phyloP scores from a whole-genome alignment of 1,140 invertebrate genomes.

The Oncopodura yosiiana region DNA sequence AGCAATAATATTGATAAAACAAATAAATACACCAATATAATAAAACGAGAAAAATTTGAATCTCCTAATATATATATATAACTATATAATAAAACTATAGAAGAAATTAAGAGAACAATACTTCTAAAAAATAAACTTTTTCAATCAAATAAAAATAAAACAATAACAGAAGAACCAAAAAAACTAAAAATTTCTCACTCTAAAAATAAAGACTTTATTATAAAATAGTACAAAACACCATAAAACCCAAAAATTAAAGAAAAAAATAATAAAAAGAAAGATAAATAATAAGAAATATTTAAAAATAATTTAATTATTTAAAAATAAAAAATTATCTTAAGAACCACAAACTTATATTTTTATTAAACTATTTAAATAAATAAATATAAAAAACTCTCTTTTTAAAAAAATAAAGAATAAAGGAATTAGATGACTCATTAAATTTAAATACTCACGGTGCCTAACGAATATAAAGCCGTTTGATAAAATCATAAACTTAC shows the following conservation, averaged over 20 bases:
- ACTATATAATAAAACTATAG: constrained; percentile 51
- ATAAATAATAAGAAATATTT: constrained; percentile 41
- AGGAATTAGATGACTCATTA: constrained; percentile 50
- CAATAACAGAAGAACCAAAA: constrained; percentile 42
- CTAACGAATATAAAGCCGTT: constrained; percentile 40
- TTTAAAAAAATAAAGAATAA: constrained; percentile 51
- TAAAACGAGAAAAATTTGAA: constrained; percentile 48
- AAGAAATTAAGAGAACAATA: constrained; percentile 47
- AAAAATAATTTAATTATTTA: constrained; percentile 42
- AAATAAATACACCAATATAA: constrained; percentile 52
- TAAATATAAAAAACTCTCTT: constrained; percentile 42
- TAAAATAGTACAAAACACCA: constrained; percentile 37
- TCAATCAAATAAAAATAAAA: constrained; percentile 50
- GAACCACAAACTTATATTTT: constrained; percentile 32
- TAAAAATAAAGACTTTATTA: constrained; percentile 42
- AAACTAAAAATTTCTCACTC: constrained; percentile 45
- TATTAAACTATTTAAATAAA: constrained; percentile 40
- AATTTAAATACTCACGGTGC: constrained; percentile 48
- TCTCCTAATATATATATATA: constrained; percentile 48
- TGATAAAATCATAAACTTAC: constrained; percentile 41
- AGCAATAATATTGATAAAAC: constrained; percentile 55
- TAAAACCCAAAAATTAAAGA: constrained; percentile 37
- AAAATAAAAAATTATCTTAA: constrained; percentile 37
- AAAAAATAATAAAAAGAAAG: constrained; percentile 38
- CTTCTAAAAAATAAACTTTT: constrained; percentile 49